phyloP scores from a whole-genome alignment of 2,888 invertebrate species.

The Halocaridina rubra region DNA sequence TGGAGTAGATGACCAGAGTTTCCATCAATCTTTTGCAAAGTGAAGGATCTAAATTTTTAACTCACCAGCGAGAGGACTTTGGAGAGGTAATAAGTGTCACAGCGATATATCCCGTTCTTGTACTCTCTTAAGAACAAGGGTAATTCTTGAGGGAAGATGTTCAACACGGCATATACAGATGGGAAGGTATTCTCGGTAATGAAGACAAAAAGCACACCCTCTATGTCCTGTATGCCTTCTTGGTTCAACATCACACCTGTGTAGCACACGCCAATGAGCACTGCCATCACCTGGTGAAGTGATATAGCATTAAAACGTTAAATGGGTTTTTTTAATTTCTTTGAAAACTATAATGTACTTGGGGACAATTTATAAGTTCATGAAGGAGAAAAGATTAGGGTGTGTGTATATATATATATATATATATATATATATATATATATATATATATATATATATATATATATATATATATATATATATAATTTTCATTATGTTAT shows the following conservation, averaged over 20 bases:
- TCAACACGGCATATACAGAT: constrained; percentile 89
- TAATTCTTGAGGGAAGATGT: constrained; percentile 83
- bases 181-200: constrained; percentile 91
- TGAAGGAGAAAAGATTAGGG: too few relatives aligned
- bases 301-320: too few relatives aligned
- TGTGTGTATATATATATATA: constrained; percentile 5
- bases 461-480: neutral
- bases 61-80: constrained; percentile 84
- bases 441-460: constrained; percentile 4
- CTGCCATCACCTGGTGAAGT: constrained; percentile 73
- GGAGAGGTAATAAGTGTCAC: constrained; percentile 83
- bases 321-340: too few relatives aligned
- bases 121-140: constrained; percentile 86
- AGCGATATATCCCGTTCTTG: constrained; percentile 83
- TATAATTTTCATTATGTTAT: neutral
- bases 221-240: constrained; percentile 86
- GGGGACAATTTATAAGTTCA: too few relatives aligned
- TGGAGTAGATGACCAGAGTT: too few relatives aligned
- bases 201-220: constrained; percentile 88
- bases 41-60: too few relatives aligned
- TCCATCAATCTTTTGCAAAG: too few relatives aligned
- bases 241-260: constrained; percentile 80
- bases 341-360: too few relatives aligned
- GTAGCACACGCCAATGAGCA: constrained; percentile 86
- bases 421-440: constrained; percentile 8